Percentiles rank a stretch among this genome's conserved stretches.
These are phyloP conservation scores for Anniella stebbinsi DNA, from an alignment of 2,797 vertebrate species.

Conservation along the genomic window DNA sequence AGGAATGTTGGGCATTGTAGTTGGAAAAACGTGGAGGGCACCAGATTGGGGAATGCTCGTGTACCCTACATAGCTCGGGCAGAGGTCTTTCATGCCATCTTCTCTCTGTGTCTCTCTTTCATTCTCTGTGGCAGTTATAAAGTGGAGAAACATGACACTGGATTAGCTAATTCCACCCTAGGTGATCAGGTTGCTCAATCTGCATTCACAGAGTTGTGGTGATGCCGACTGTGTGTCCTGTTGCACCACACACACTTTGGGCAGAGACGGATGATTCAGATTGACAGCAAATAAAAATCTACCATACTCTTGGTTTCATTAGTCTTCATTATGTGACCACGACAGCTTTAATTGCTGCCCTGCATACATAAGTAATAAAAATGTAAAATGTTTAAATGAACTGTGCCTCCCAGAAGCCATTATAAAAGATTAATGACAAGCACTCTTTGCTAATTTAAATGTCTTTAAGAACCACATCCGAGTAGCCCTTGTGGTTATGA, in stretches of 20 bases:
- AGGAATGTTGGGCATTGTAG: too few species aligned
- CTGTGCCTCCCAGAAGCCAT: constrained; percentile 75
- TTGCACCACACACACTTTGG: constrained; percentile 1
- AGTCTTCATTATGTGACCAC: constrained; percentile 75
- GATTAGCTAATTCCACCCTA: not conserved
- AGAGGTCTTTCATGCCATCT: too few species aligned
- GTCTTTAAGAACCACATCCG: constrained; percentile 71
- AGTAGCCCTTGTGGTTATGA: constrained; percentile 82
- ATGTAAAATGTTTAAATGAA: constrained; percentile 75
- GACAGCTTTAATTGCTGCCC: constrained; percentile 76
- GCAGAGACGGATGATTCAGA: constrained; percentile 64
- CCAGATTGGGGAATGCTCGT: too few species aligned
- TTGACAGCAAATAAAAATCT: constrained; percentile 73
- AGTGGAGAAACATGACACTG: not conserved
- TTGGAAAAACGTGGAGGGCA: too few species aligned
- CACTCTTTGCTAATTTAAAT: constrained; percentile 71
- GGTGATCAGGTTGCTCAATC: not conserved
- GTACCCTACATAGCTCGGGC: too few species aligned
- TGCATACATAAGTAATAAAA: constrained; percentile 76
- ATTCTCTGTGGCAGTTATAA: not conserved
- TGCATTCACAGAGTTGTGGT: constrained; percentile 23
- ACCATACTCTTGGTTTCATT: constrained; percentile 69
- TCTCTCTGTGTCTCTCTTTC: too few species aligned
- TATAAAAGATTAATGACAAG: constrained; percentile 87
- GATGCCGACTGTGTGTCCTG: constrained; percentile 23